A percentile compares a stretch with the other conserved stretches of the same genome.
phyloP scores from a whole-genome alignment of 2,113 vertebrate genomes.

The Kobus ellipsiprymnus region DNA sequence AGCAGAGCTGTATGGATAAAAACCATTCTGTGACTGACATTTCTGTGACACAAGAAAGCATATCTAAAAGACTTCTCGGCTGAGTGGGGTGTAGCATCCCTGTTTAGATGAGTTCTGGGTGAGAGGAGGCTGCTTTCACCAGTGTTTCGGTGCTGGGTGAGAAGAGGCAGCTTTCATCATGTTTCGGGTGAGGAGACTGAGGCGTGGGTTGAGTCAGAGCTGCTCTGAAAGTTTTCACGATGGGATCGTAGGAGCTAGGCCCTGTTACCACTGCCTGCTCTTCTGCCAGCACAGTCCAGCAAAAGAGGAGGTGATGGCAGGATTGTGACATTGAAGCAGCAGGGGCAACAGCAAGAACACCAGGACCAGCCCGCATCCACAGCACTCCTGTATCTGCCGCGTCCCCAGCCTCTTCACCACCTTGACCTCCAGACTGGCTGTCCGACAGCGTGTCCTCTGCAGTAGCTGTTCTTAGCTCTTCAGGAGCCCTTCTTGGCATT shows the following conservation, averaged over 20 bases:
- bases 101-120: background rate
- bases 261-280: background rate
- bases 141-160: background rate
- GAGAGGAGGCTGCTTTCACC: background rate
- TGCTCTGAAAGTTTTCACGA: background rate
- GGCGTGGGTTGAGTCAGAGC: background rate
- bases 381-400: rapidly evolving
- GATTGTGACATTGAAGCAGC: background rate
- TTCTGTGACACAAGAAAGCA: conserved; percentile 24
- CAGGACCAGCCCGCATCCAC: background rate
- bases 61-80: background rate
- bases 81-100: background rate
- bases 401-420: background rate
- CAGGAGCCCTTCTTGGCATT: background rate
- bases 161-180: background rate
- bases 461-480: background rate
- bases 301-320: background rate
- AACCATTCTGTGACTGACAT: conserved; percentile 15
- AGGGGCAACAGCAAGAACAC: background rate
- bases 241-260: background rate
- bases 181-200: background rate
- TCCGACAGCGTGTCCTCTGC: background rate
- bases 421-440: background rate
- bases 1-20: background rate
- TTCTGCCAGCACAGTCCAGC: background rate